These are phyloP conservation scores for Sussaba pulchella DNA, from an alignment of 2,888 invertebrate species.

Conservation along the genomic window DNA sequence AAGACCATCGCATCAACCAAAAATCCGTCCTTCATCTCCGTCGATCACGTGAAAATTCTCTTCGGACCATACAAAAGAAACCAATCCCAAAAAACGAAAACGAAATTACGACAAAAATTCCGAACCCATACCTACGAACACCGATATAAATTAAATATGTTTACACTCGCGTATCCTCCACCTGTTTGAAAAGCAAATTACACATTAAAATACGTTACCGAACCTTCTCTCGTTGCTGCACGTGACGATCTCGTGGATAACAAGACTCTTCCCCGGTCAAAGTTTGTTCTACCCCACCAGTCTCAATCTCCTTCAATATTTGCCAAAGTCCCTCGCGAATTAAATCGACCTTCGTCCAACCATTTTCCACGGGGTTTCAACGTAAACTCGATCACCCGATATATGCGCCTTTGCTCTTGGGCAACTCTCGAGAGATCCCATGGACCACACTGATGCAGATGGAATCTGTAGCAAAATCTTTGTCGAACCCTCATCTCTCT, in stretches of 20 bases:
- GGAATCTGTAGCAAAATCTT: neutral
- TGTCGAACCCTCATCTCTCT: neutral
- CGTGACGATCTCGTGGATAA: conserved; percentile 27
- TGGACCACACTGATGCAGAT: no score
- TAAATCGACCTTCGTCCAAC: conserved; percentile 29
- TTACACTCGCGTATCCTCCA: neutral
- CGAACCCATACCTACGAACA: neutral
- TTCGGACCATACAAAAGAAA: no score
- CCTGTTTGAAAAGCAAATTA: neutral
- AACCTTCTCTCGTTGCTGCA: no score
- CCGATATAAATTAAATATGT: neutral
- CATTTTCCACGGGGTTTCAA: conserved; percentile 2
- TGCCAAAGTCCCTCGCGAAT: conserved; percentile 31
- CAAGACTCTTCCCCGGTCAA: conserved; percentile 18
- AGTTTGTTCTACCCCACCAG: conserved; percentile 26
- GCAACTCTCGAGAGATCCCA: neutral
- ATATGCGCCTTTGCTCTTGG: conserved; percentile 21
- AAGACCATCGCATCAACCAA: no score
- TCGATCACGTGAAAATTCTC: no score
- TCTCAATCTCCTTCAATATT: conserved; percentile 43
- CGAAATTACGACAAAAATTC: no score
- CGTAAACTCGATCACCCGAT: neutral
- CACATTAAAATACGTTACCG: conserved; percentile 5
- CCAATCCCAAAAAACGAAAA: no score
- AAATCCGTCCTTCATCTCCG: no score